phyloP scores from a whole-genome alignment of 2,888 invertebrate species.

The Agonopterix heracliana region DNA sequence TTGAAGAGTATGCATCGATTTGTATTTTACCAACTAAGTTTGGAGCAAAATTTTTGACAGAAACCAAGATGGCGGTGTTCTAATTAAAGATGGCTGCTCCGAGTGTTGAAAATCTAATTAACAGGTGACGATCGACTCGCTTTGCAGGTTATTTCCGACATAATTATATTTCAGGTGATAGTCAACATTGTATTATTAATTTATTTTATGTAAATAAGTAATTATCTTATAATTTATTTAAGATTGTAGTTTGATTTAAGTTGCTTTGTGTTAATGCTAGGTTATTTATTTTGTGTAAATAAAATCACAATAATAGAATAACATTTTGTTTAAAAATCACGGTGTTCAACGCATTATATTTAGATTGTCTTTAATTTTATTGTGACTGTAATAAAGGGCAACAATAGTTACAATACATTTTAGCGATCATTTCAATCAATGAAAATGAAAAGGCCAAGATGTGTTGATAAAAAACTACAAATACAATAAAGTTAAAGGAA shows the following conservation, averaged over 20 bases:
- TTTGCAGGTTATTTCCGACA: slow-evolving; percentile 3
- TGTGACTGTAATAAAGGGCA: not conserved
- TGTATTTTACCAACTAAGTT: too few species aligned
- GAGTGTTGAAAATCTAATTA: slow-evolving; percentile 1
- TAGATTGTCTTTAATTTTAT: not conserved
- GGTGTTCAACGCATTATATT: slow-evolving; percentile 1
- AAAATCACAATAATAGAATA: slow-evolving; percentile 7
- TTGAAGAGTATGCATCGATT: too few species aligned
- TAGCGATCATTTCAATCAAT: too few species aligned
- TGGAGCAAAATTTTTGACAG: too few species aligned
- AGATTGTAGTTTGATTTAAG: not conserved
- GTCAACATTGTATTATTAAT: not conserved
- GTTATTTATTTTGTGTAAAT: slow-evolving; percentile 10
- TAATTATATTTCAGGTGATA: slow-evolving; percentile 1
- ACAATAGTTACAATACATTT: too few species aligned
- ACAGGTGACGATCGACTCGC: slow-evolving; percentile 7
- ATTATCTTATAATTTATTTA: not conserved
- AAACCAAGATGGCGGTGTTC: too few species aligned
- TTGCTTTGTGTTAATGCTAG: slow-evolving; percentile 1
- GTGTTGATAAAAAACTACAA: too few species aligned
- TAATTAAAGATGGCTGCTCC: too few species aligned
- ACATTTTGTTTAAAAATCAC: slow-evolving; percentile 10
- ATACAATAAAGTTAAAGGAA: too few species aligned
- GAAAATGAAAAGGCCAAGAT: too few species aligned
- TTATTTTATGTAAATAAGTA: not conserved